These are phyloP conservation scores for Liolophura sinensis DNA, from an alignment of 1,140 invertebrate species.

Conservation along the genomic window DNA sequence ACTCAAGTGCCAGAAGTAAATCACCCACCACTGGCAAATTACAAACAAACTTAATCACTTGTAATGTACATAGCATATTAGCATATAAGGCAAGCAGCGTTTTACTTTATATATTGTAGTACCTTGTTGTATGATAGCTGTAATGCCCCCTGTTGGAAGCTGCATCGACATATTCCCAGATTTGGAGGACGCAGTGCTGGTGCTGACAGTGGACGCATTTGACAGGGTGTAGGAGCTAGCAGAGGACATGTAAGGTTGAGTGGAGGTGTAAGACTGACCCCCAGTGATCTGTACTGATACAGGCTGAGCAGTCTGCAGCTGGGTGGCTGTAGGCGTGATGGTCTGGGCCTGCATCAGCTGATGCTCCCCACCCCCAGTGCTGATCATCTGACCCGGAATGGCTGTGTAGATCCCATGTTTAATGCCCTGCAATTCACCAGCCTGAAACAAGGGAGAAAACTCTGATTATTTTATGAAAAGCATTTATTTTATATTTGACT, in stretches of 20 bases:
- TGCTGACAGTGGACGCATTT: background rate
- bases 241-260: background rate
- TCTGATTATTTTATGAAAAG: too few species aligned
- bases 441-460: too few species aligned
- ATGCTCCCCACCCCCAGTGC: background rate
- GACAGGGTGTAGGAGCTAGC: slow-evolving; percentile 1
- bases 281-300: background rate
- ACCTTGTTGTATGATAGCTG: slow-evolving; percentile 29
- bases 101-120: background rate
- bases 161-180: slow-evolving; percentile 28
- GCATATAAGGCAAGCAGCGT: background rate
- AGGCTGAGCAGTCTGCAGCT: background rate
- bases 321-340: too few species aligned
- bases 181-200: slow-evolving; percentile 1
- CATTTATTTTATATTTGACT: too few species aligned
- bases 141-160: slow-evolving; percentile 23
- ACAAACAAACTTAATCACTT: too few species aligned
- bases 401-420: too few species aligned
- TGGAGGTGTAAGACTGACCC: background rate
- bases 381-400: too few species aligned
- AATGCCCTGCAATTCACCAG: too few species aligned
- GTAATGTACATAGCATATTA: too few species aligned
- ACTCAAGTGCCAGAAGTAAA: too few species aligned
- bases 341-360: background rate
- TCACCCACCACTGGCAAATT: too few species aligned